Base-by-base conservation (phyloP, 1,140 invertebrate genomes). In the Heliconius eleuchia region DNA sequence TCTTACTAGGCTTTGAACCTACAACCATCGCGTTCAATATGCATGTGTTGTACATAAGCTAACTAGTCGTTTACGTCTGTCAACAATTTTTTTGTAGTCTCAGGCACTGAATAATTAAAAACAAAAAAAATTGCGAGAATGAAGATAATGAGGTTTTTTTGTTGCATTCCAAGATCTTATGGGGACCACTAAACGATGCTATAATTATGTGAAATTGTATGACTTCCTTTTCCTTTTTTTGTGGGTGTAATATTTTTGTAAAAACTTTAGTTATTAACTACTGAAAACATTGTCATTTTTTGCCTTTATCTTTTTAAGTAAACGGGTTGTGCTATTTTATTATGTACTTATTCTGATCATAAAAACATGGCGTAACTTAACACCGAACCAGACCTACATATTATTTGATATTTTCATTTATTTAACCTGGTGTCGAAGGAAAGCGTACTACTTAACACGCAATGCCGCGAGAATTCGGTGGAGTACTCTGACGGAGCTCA, bases 121-220 rank as follows among this genome's bases (percentile, higher is more conserved):
- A 34, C 30, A 34, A 34, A 23, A 66, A 23, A 27, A 30, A 66
- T 27, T 66, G 13, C 27, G 23, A 66, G 11, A n/a, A 23, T 75
- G 60, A 74, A 19, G 77, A 57, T 78, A 79, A 80, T 75, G 72
- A 76, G 60, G n/a, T 80, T 82, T 87, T 88, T 89, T 87, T 84
- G 79, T 79, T 72, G 76, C 80, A 88, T 89, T 89, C 88, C 72
- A 79, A 37, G 50, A 81, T 73, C 83, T 78, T 80, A 82, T 55
- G 72, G 85, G 83, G 84, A 87, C 79, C 82, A 85, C 86, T 87
- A 84, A 86, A 87, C 83, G 80, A 82, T 85, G 76, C 70, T 74
- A 83, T 89, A 84, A 88, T 89, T 88, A 86, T 83, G 85, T 85
- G 85, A 83, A 83, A 88, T 82, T 89, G 85, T 88, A 87, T 86